Evolutionary conservation across 2,113 vertebrate genomes (phyloP).

Genomic region (Epinephelus cyanopodus): DNA sequence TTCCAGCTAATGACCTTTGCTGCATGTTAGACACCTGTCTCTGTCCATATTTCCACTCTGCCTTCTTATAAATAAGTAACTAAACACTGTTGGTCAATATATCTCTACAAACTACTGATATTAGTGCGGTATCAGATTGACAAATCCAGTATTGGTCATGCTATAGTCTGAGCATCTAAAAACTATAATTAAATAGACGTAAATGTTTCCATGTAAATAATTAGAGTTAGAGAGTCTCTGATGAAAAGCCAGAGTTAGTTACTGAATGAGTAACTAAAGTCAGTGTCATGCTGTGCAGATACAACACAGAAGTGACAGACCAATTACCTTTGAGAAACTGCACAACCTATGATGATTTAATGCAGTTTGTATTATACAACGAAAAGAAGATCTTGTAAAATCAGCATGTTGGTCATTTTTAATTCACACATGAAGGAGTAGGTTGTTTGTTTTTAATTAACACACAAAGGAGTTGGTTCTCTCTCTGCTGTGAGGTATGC

Average conservation of each 20-base stretch:
- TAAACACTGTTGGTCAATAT: too few relatives aligned
- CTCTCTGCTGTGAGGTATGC: conserved; percentile 81
- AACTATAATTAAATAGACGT: neutral
- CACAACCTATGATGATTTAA: neutral
- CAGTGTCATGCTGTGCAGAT: neutral
- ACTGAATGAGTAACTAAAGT: neutral
- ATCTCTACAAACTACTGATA: neutral
- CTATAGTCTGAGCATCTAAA: neutral
- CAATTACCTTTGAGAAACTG: neutral
- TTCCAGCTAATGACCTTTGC: too few relatives aligned
- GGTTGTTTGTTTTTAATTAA: conserved; percentile 84
- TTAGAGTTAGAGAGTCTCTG: neutral
- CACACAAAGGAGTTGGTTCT: conserved; percentile 73
- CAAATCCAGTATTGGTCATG: neutral
- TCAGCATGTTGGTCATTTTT: conserved; percentile 67
- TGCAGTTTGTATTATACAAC: neutral
- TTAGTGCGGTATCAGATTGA: neutral
- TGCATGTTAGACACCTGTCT: too few relatives aligned
- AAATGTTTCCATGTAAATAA: neutral
- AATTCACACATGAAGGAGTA: conserved; percentile 72
- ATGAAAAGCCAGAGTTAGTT: neutral
- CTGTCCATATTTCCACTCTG: too few relatives aligned
- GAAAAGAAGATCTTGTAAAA: neutral
- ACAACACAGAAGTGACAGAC: neutral
- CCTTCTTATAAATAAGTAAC: too few relatives aligned